Conservation (phyloP, 1,140 invertebrate genomes). For the Euura saliciscinereae region DNA sequence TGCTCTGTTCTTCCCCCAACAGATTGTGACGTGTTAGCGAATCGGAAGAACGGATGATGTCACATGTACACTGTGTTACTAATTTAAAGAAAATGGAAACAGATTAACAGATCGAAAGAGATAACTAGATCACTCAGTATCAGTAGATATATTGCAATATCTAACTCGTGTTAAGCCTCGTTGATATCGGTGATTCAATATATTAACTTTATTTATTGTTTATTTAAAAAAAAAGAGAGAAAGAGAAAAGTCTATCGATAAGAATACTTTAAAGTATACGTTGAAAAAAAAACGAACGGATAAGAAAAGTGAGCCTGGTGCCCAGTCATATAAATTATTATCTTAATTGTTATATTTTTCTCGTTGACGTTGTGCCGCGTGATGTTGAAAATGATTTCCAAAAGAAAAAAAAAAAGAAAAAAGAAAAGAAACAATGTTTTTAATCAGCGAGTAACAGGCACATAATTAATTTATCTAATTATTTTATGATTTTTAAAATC, state of each 20-base stretch:
- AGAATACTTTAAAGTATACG: neutral
- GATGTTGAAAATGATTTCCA: too few species aligned
- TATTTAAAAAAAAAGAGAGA: neutral
- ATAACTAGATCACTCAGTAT: neutral
- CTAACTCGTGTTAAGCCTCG: neutral
- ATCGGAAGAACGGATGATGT: constrained; percentile 37
- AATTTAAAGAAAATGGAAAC: neutral
- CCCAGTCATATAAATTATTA: neutral
- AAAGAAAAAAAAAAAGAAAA: too few species aligned
- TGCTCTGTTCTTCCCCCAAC: constrained; percentile 46
- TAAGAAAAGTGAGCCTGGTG: neutral
- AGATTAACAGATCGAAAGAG: neutral
- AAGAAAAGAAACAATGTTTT: too few species aligned
- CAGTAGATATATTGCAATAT: neutral
- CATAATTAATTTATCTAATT: too few species aligned
- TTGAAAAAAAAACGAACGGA: neutral
- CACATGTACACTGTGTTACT: neutral
- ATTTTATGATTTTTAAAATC: neutral
- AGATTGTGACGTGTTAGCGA: constrained; percentile 53
- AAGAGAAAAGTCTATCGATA: neutral
- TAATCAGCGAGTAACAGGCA: too few species aligned
- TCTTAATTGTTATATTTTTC: neutral
- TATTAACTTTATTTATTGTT: constrained; percentile 4
- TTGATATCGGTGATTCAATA: neutral
- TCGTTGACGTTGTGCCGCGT: neutral